A percentile compares a stretch with the other conserved stretches of the same genome.
Evolutionary conservation across 1,140 invertebrate species (phyloP).

Genomic region (Pogonus chalceus): DNA sequence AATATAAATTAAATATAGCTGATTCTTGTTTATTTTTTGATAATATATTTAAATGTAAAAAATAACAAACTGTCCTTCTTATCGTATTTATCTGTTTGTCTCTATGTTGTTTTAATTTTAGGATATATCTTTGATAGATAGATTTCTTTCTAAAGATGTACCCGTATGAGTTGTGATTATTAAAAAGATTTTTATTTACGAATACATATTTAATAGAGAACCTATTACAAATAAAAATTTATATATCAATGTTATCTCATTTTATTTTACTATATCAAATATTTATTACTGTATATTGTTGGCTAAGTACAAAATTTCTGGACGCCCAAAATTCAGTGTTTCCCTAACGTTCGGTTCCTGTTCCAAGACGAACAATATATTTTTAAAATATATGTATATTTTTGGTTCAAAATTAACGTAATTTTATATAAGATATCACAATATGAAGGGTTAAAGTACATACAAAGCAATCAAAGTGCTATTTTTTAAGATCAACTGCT

Average conservation of each 20-base stretch:
- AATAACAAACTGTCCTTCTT: constrained; percentile 4
- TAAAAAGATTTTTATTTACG: background rate
- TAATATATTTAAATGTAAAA: constrained; percentile 4
- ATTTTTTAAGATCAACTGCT: background rate
- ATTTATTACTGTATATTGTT: constrained; percentile 1
- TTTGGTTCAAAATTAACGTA: constrained; percentile 1
- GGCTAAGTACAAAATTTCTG: constrained; percentile 5
- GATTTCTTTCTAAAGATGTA: background rate
- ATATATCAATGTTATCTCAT: background rate
- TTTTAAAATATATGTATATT: constrained; percentile 2
- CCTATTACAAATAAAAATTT: background rate
- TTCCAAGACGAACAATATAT: background rate
- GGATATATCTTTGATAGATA: background rate
- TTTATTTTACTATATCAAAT: constrained; percentile 1
- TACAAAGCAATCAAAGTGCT: background rate
- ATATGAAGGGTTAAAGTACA: constrained; percentile 6
- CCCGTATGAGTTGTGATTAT: background rate
- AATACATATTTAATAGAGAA: background rate
- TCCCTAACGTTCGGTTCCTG: background rate
- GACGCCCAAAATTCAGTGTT: constrained; percentile 2
- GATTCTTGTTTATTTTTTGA: background rate
- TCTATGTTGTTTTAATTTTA: no score
- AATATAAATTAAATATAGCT: background rate
- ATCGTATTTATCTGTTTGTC: no score
- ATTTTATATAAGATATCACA: constrained; percentile 4